Evolutionary conservation across 2,888 invertebrate species (phyloP), one percentile per base, ranked within the genome.

Genomic region (Lymantria monacha): DNA sequence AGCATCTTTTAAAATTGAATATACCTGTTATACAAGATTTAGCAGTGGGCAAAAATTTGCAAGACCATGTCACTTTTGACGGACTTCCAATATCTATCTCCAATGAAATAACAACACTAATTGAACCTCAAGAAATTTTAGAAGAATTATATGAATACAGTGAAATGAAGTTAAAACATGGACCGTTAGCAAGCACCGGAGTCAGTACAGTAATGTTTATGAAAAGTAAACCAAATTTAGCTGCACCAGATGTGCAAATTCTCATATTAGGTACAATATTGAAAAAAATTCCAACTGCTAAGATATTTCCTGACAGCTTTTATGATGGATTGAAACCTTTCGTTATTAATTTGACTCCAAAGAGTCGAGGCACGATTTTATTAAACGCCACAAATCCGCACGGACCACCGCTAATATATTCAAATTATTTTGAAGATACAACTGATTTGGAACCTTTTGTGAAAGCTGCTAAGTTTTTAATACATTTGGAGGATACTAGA

Each of bases 391-490:
- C 92, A 0, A 92, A 97, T 81, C 96, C 96, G 0, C 88, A 92
- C 65, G 94, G 94, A 0, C 85, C 92, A 38, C 97, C 97, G 0
- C 70, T 94, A 22, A 92, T 97, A 44, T 93, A 94, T 65, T 93
- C 96, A 0, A 94, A 93, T 51, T 94, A 93, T 48, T 94, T 94
- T 52, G 85, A 79, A 0, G 91, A 93, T 40, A 81, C 92, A 42
- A 85, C 91, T 0, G 96, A 96, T 71, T 63, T 94, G 0, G 71
- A 89, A n/a, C 85, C 92, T 2, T 73, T 95, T 48, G 78, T 95
- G 0, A 92, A 92, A 68, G 94, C 94, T 0, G 87, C 93, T 8
- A 91, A 91, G 63, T 93, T 93, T 49, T 85, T 92, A 11, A 63
- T 94, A 41, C 85, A 88, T 33, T 75, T 95, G 7, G 91, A 94